A percentile compares a stretch with the other conserved stretches of the same genome.
These are phyloP conservation scores for Minunthozetes semirufus DNA, from an alignment of 2,888 invertebrate species.

Conservation along the genomic window DNA sequence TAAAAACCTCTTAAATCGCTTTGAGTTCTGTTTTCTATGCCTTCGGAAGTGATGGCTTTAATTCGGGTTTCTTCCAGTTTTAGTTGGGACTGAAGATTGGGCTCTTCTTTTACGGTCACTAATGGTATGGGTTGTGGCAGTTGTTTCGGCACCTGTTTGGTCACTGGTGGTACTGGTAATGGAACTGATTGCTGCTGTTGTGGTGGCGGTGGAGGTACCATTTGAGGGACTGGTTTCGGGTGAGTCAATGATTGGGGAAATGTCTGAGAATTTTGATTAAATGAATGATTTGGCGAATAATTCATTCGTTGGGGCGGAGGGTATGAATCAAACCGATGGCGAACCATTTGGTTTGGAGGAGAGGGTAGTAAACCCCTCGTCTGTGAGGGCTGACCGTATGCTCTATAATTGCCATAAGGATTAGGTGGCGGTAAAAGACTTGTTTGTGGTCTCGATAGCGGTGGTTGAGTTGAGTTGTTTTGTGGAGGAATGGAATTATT, in stretches of 20 bases:
- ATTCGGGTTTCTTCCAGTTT: background rate
- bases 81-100: background rate
- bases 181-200: background rate
- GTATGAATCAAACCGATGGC: background rate
- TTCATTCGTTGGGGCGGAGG: background rate
- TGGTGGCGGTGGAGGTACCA: background rate
- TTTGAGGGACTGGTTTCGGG: background rate
- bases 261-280: background rate
- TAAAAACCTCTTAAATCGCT: background rate
- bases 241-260: background rate
- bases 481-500: background rate
- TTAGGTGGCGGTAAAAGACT: background rate
- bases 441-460: background rate
- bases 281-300: background rate
- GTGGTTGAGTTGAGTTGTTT: background rate
- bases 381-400: background rate
- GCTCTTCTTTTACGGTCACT: background rate
- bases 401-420: background rate
- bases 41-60: background rate
- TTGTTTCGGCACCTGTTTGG: background rate
- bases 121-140: background rate
- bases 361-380: background rate
- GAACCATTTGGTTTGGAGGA: background rate
- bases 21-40: background rate
- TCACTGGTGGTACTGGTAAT: background rate